Evolutionary conservation across 2,888 invertebrate genomes (phyloP).

Genomic region (Macaria notata): DNA sequence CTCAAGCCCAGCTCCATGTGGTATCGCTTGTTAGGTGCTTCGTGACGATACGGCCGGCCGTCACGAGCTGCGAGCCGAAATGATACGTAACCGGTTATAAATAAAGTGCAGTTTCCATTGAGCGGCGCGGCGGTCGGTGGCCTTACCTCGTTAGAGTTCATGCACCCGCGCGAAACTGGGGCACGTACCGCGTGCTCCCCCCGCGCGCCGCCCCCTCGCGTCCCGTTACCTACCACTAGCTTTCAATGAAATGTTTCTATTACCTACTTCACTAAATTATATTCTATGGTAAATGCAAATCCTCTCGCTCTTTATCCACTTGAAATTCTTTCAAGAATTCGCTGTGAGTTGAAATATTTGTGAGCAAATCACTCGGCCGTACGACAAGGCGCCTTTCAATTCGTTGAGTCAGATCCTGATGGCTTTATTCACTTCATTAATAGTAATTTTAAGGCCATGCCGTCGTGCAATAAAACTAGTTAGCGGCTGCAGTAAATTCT

Average conservation of each 20-base stretch:
- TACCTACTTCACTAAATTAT: constrained; percentile 45
- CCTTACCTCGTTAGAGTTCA: constrained; percentile 83
- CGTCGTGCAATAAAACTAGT: constrained; percentile 38
- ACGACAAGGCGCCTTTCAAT: constrained; percentile 27
- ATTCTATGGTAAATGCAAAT: constrained; percentile 43
- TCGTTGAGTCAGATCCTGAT: constrained; percentile 29
- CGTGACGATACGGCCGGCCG: constrained; percentile 68
- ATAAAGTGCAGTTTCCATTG: constrained; percentile 62
- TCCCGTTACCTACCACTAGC: constrained; percentile 74
- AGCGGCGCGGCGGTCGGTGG: constrained; percentile 71
- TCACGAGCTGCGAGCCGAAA: constrained; percentile 41
- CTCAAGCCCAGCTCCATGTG: constrained; percentile 70
- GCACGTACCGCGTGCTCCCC: constrained; percentile 73
- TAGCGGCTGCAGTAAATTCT: constrained; percentile 41
- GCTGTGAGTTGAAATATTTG: constrained; percentile 5
- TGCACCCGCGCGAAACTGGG: constrained; percentile 81
- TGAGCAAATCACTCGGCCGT: constrained; percentile 23
- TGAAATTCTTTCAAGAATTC: too few relatives aligned
- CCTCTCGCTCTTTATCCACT: constrained; percentile 25
- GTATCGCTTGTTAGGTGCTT: constrained; percentile 72
- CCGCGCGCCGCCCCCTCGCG: constrained; percentile 48
- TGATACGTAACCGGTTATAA: constrained; percentile 38
- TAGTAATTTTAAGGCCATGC: constrained; percentile 50
- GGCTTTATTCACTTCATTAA: constrained; percentile 34
- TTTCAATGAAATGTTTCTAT: constrained; percentile 76